These are phyloP conservation scores for Dicaeum eximium DNA, from an alignment of 2,113 vertebrate genomes.

Conservation along the genomic window DNA sequence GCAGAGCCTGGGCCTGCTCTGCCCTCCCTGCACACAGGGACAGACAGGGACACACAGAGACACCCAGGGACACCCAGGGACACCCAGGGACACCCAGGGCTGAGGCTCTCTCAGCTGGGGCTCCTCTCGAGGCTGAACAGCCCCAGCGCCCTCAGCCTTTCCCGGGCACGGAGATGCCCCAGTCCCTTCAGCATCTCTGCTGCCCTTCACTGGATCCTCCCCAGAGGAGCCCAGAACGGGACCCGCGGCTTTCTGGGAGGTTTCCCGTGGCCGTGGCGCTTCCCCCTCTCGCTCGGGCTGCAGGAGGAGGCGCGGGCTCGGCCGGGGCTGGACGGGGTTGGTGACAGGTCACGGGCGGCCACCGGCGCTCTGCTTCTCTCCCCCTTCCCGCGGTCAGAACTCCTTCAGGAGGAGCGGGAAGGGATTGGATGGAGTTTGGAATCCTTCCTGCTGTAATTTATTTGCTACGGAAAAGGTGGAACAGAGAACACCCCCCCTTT, in stretches of 20 bases:
- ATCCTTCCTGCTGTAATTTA: neutral
- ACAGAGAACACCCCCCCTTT: fast-evolving
- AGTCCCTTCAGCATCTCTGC: neutral
- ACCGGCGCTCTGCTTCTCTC: neutral
- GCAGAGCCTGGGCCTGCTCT: neutral
- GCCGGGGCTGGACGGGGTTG: neutral
- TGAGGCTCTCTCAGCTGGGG: neutral
- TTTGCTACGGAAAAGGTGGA: neutral
- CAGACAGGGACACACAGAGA: neutral
- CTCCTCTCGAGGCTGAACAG: neutral
- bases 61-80: neutral
- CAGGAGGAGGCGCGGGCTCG: neutral
- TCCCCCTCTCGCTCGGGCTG: fast-evolving
- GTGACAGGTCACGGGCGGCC: fast-evolving
- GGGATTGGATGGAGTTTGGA: neutral
- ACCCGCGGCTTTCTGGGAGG: neutral
- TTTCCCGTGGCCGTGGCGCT: neutral
- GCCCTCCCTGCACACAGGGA: neutral
- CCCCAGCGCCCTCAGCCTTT: neutral
- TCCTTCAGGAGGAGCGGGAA: neutral
- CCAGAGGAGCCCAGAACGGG: neutral
- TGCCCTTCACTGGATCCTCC: neutral
- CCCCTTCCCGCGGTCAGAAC: neutral
- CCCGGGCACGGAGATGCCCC: no score
- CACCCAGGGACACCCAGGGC: neutral